Evolutionary conservation across 2,113 vertebrate genomes (phyloP).

Genomic region (Limanda limanda): DNA sequence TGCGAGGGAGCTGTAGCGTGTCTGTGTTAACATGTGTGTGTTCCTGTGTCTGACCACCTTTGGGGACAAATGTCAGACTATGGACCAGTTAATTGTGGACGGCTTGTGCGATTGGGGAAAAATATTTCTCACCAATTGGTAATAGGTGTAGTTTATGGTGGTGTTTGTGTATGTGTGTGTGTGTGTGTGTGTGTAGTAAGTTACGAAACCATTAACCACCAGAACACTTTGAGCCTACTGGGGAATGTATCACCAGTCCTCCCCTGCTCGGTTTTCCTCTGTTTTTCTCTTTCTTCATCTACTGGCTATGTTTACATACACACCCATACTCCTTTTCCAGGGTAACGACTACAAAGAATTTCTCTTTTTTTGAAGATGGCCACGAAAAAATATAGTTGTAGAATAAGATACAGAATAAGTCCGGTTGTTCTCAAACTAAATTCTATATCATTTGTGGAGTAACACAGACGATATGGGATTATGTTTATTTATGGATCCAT

Average conservation of each 20-base stretch:
- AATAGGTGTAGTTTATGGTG: not conserved
- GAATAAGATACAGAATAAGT: not conserved
- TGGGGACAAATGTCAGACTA: not conserved
- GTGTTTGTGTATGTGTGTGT: slow-evolving; percentile 17
- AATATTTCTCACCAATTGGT: not conserved
- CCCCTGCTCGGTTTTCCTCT: slow-evolving; percentile 4
- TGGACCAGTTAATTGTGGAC: not conserved
- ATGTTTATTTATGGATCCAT: slow-evolving; percentile 3
- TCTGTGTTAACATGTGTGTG: slow-evolving; percentile 12
- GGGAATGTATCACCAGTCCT: slow-evolving; percentile 55
- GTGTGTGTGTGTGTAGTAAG: slow-evolving; percentile 19
- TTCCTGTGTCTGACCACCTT: not conserved
- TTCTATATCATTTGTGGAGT: not conserved
- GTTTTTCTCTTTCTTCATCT: not conserved
- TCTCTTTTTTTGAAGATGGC: not conserved
- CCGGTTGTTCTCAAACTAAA: not conserved
- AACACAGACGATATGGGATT: not conserved
- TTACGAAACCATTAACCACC: slow-evolving; percentile 61
- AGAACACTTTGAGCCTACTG: slow-evolving; percentile 50
- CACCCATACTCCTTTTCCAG: not conserved
- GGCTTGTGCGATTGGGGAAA: not conserved
- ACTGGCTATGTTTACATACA: not conserved
- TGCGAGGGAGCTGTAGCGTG: slow-evolving; percentile 21
- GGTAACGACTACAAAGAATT: not conserved
- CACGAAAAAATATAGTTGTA: not conserved